Conservation (phyloP, 1,140 invertebrate species). For the Watersipora subatra region DNA sequence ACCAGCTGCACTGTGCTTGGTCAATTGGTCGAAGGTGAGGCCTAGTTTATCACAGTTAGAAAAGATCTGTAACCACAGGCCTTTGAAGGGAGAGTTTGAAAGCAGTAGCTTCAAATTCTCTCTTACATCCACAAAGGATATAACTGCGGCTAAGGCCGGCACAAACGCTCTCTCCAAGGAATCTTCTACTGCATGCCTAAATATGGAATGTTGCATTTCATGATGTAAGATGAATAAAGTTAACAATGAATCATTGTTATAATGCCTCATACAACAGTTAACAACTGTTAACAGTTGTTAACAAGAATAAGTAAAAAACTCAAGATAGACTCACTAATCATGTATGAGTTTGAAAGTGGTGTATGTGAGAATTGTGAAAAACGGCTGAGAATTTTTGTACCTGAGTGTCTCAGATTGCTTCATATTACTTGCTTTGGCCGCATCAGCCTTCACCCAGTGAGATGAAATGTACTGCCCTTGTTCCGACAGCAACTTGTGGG, state of each 20-base stretch:
- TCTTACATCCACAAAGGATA: slow-evolving; percentile 22
- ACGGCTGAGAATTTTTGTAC: too few relatives aligned
- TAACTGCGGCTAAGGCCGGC: slow-evolving; percentile 20
- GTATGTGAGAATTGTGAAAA: too few relatives aligned
- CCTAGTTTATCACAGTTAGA: background rate
- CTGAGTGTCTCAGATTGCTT: slow-evolving; percentile 24
- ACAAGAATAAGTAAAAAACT: too few relatives aligned
- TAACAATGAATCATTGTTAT: too few relatives aligned
- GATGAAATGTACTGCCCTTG: background rate
- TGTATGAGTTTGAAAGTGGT: too few relatives aligned
- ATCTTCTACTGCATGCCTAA: background rate
- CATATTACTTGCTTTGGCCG: slow-evolving; percentile 16
- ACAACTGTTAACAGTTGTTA: too few relatives aligned
- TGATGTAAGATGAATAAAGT: too few relatives aligned
- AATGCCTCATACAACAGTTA: too few relatives aligned
- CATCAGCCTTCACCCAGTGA: slow-evolving; percentile 20
- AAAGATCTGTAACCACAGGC: background rate
- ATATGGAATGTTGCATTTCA: too few relatives aligned
- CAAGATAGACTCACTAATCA: too few relatives aligned
- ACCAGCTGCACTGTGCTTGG: too few relatives aligned
- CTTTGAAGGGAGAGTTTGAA: background rate
- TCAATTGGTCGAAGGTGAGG: background rate
- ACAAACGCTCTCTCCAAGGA: slow-evolving; percentile 18
- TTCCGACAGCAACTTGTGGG: background rate
- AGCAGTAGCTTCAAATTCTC: slow-evolving; percentile 19